Evolutionary conservation across 2,113 vertebrate genomes (phyloP).

Genomic region (Otolemur garnettii): DNA sequence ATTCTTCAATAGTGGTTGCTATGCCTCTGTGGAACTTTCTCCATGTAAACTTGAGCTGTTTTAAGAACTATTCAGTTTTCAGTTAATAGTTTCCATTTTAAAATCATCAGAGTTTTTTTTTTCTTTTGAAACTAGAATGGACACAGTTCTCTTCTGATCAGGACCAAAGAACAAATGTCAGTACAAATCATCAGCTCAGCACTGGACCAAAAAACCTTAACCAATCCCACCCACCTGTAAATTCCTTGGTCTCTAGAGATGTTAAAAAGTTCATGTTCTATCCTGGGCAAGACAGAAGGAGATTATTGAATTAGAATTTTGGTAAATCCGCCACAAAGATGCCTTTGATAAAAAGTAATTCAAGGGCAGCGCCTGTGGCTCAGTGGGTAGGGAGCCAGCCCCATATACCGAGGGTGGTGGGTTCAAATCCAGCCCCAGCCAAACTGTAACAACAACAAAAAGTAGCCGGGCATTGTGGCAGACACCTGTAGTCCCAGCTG

Average conservation of each 20-base stretch:
- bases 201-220: background rate
- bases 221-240: background rate
- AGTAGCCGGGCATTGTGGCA: no score
- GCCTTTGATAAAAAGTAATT: background rate
- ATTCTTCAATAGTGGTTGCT: background rate
- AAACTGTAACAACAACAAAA: no score
- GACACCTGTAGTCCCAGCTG: no score
- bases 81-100: slow-evolving; percentile 51
- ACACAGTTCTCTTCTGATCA: background rate
- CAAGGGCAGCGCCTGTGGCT: background rate
- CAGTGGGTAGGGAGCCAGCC: no score
- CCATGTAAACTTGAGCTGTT: background rate
- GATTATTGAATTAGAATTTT: background rate
- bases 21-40: background rate
- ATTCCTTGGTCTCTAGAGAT: background rate
- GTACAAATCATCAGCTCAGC: background rate
- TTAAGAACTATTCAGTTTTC: slow-evolving; percentile 10
- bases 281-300: background rate
- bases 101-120: background rate
- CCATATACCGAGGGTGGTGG: no score
- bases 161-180: background rate
- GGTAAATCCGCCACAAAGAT: background rate
- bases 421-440: no score
- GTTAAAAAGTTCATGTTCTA: background rate
- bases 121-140: background rate